These are phyloP conservation scores for Mythimna impura DNA, from an alignment of 2,888 invertebrate species.

Conservation along the genomic window DNA sequence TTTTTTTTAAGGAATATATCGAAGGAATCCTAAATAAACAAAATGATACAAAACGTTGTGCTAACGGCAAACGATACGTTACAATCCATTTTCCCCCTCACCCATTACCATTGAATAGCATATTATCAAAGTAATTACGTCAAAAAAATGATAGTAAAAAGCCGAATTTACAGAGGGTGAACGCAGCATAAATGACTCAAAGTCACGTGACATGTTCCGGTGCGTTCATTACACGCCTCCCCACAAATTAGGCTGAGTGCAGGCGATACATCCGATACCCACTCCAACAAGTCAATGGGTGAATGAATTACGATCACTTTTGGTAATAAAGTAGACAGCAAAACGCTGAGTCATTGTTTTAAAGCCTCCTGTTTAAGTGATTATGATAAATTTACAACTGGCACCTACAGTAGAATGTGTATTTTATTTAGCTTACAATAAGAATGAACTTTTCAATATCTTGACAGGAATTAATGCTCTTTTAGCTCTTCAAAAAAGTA, in stretches of 20 bases:
- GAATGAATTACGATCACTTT: conserved; percentile 62
- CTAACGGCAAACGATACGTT: conserved; percentile 46
- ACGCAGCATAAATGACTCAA: conserved; percentile 68
- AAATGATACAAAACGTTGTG: conserved; percentile 40
- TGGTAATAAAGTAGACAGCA: conserved; percentile 54
- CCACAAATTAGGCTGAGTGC: conserved; percentile 81
- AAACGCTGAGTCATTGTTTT: conserved; percentile 58
- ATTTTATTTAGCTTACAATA: conserved; percentile 14
- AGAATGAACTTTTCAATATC: conserved; percentile 15
- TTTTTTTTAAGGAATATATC: not conserved
- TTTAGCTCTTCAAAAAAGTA: not conserved
- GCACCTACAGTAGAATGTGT: conserved; percentile 1
- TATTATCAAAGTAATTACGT: conserved; percentile 65
- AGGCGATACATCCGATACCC: conserved; percentile 65
- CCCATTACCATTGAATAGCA: conserved; percentile 21
- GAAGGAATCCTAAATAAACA: conserved; percentile 52
- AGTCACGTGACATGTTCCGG: conserved; percentile 73
- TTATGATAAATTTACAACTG: conserved; percentile 54
- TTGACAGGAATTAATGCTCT: not conserved
- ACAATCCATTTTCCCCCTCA: conserved; percentile 52
- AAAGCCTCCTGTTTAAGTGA: conserved; percentile 54
- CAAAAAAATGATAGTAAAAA: conserved; percentile 63
- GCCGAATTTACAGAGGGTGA: conserved; percentile 58
- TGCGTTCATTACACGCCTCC: conserved; percentile 67
- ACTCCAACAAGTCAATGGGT: conserved; percentile 64